Evolutionary conservation across 2,888 invertebrate species (phyloP).

Genomic region (Polyommatus iphigenia): DNA sequence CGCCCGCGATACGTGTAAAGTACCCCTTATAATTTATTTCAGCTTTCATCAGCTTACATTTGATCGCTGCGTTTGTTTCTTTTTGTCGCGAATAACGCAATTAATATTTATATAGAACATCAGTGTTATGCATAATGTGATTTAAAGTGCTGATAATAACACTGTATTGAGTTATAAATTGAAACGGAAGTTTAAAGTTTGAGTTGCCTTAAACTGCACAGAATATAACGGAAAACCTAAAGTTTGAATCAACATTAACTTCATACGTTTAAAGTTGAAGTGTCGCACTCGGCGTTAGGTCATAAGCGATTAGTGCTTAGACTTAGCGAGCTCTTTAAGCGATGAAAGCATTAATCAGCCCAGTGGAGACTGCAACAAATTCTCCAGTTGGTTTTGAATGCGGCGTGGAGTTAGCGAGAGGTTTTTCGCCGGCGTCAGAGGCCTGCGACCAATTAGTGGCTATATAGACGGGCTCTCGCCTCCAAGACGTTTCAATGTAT

Average conservation of each 20-base stretch:
- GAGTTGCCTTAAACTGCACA: background rate
- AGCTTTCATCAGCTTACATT: slow-evolving; percentile 55
- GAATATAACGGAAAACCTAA: background rate
- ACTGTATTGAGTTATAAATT: background rate
- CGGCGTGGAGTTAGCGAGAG: slow-evolving; percentile 32
- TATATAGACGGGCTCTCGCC: slow-evolving; percentile 38
- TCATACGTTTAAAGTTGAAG: slow-evolving; percentile 5
- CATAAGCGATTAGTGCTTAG: slow-evolving; percentile 12
- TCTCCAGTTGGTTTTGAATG: slow-evolving; percentile 35
- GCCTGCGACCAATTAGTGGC: slow-evolving; percentile 38
- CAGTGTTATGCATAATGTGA: background rate
- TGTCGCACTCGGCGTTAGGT: background rate
- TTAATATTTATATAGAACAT: background rate
- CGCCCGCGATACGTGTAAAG: slow-evolving; percentile 63
- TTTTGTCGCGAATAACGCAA: background rate
- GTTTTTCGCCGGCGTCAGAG: slow-evolving; percentile 35
- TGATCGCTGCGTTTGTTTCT: slow-evolving; percentile 34
- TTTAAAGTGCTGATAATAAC: background rate
- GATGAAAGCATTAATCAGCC: slow-evolving; percentile 27
- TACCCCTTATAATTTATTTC: slow-evolving; percentile 66
- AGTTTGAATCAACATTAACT: background rate
- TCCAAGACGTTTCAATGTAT: slow-evolving; percentile 35
- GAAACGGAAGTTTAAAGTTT: background rate
- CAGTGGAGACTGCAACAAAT: slow-evolving; percentile 20
- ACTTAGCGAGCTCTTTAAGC: background rate